Percentiles rank a stretch among this genome's conserved stretches.
These are phyloP conservation scores for Calliscelio sp. DNA, from an alignment of 2,888 invertebrate genomes.

Conservation along the genomic window DNA sequence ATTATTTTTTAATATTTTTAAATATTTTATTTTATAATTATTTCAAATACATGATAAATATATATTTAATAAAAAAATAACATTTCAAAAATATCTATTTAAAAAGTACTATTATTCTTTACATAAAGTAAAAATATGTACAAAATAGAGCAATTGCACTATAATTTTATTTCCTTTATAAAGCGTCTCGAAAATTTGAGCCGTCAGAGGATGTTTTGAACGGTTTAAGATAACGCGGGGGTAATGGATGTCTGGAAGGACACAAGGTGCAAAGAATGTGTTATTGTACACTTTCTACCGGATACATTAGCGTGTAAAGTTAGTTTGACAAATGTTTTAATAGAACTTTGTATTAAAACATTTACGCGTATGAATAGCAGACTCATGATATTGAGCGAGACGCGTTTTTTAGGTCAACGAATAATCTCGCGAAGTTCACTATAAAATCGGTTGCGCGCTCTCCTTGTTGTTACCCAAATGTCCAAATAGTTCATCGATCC, in stretches of 20 bases:
- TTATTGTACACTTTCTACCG: conserved; percentile 25
- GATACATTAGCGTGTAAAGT: conserved; percentile 24
- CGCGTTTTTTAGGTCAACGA: conserved; percentile 56
- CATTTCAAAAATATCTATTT: too few species aligned
- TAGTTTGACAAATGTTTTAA: conserved; percentile 57
- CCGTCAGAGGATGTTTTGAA: conserved; percentile 7
- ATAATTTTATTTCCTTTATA: too few species aligned
- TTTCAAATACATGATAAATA: too few species aligned
- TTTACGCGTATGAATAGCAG: conserved; percentile 40
- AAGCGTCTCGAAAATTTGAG: too few species aligned
- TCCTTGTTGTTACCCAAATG: conserved; percentile 47
- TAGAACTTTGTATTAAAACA: conserved; percentile 54
- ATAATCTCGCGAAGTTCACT: conserved; percentile 54
- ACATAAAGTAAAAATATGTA: too few species aligned
- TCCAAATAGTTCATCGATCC: conserved; percentile 46
- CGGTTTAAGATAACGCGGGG: conserved; percentile 17
- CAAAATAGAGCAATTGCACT: too few species aligned
- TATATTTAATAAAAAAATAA: too few species aligned
- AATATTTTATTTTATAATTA: too few species aligned
- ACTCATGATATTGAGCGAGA: conserved; percentile 46
- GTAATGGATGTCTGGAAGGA: conserved; percentile 30
- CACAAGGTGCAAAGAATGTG: conserved; percentile 25
- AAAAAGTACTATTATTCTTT: too few species aligned
- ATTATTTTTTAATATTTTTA: too few species aligned
- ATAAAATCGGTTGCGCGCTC: conserved; percentile 45